Base-by-base conservation (phyloP, 1,140 invertebrate genomes). In the Diorhabda sublineata region DNA sequence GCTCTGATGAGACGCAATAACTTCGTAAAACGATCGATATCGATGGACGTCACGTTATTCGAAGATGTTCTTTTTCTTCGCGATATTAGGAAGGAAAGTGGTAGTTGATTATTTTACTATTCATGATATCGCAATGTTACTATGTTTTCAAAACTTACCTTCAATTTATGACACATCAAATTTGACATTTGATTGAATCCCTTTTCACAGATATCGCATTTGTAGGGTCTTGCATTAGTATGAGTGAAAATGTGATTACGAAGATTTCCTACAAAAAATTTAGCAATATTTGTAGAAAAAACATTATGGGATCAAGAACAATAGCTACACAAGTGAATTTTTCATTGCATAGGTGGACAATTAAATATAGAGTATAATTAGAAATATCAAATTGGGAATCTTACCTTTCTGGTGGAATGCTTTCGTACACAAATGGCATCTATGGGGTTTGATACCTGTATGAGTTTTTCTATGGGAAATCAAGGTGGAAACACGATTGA, bases 111-210 rank as follows among this genome's bases (percentile, higher is more conserved):
- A 26, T 26, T 26, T 26, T 26, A 26, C 26, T 26, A 26, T 26
- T 26, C 26, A 26, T 26, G 26, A 26, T 26, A 26, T 26, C 26
- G 26, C 26, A 26, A 26, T 26, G 26, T 2, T 1, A 26, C 1
- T 26, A 26, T 1, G 26, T 26, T 26, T 26, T 26, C 47, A 42
- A 66, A 45, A 60, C 63, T 71, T 78, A 89, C 87, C 82, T 90
- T 90, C 71, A 89, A 84, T 79, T 90, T 90, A 77, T 92, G 90
- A 78, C 90, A 91, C 68, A 90, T 89, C 63, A 91, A 83, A 82
- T 92, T 92, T 61, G 91, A 93, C 84, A 91, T 92, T 78, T 93
- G 92, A 75, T 92, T 93, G 82, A 93, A 93, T 9, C 90, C 89
- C 73, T 90, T 90, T 58, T 86, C 82, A 78, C 92, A 94, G 9